phyloP scores from a whole-genome alignment of 2,888 invertebrate genomes.

The Myathropa florea region DNA sequence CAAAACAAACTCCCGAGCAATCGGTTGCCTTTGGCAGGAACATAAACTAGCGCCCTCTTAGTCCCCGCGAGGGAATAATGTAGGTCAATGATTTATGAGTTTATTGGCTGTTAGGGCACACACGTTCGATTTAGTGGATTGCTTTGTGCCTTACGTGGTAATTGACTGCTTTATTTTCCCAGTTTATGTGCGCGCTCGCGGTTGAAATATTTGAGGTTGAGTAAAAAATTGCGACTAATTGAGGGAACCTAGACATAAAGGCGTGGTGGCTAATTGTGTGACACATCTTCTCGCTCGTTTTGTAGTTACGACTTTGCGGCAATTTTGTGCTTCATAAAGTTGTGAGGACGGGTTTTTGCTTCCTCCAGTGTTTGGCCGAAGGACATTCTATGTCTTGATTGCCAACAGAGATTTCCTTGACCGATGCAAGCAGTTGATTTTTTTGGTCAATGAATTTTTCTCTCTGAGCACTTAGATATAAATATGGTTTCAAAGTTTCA shows the following conservation, averaged over 20 bases:
- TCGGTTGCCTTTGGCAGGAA: neutral
- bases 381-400: no score
- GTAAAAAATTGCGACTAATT: neutral
- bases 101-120: neutral
- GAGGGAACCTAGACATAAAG: neutral
- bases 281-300: neutral
- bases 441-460: no score
- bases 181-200: neutral
- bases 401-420: no score
- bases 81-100: neutral
- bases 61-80: neutral
- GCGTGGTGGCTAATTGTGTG: neutral
- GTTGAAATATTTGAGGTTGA: neutral
- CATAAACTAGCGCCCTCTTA: neutral
- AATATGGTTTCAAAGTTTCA: no score
- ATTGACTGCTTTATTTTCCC: neutral
- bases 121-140: neutral
- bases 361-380: neutral
- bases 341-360: neutral
- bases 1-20: neutral
- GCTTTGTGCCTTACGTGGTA: neutral
- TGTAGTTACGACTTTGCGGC: neutral
- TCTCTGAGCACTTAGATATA: no score
- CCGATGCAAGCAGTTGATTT: no score
- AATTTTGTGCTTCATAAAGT: neutral